Evolutionary conservation across 2,797 vertebrate species (phyloP), one percentile per base, ranked within the genome.

Genomic region (Telmatherina bonti): DNA sequence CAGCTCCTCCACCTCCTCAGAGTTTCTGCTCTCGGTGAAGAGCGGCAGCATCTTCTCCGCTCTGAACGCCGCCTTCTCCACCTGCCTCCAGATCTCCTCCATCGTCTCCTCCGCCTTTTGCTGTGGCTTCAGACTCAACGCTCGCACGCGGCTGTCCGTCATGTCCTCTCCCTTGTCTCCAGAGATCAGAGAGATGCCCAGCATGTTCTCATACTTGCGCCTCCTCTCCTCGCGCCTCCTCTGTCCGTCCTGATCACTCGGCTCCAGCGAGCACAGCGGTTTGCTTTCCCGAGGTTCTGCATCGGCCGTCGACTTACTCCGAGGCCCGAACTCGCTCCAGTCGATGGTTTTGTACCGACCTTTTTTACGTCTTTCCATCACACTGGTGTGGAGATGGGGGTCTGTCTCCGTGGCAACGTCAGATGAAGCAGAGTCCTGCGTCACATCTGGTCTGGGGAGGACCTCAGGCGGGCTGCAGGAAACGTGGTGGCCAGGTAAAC

Each of bases 61-160:
- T 15, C 85, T 81, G 67, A 93, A 68, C 12, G 67, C 35, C 0
- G 82, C 87, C 60, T 35, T 87, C 87, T 94, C 93, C 83, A 94
- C 93, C 85, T 78, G 87, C 84, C 51, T 91, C 93, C 93, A 94
- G 67, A 79, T 89, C 58, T 87, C 73, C 49, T 92, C 93, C 0
- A 93, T 88, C 66, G 91, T 83, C n/a, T 89, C 87, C 31, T 89
- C 88, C 67, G 84, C 51, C 1, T 41, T 71, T 31, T 76, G 72
- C 53, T 81, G 88, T 0, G 79, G 78, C 8, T 53, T 68, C 0
- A 76, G 85, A 67, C 72, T 81, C 70, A 64, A 56, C 0, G 70
- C 41, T 49, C 69, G 43, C 61, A 24, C 2, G 0, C 18, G 0
- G 35, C 27, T 29, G 0, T 24, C 79, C 2, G 3, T 63, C 2